These are phyloP conservation scores for Thunnus albacares DNA, from an alignment of 2,797 vertebrate genomes.

Conservation along the genomic window DNA sequence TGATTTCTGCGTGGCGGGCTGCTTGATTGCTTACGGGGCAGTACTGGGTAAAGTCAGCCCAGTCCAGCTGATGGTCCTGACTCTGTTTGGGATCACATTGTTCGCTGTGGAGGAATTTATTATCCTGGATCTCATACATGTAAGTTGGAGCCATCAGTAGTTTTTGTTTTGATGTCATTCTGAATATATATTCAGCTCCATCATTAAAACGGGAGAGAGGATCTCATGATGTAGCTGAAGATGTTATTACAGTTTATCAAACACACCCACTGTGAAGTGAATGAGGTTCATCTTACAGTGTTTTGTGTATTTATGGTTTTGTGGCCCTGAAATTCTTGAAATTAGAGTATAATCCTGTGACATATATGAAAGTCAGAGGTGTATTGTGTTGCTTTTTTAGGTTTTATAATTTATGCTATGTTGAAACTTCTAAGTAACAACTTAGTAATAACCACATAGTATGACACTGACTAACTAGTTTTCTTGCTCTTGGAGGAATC, in stretches of 20 bases:
- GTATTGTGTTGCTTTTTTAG: background rate
- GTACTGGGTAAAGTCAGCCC: constrained; percentile 96
- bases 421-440: background rate
- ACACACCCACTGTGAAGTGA: background rate
- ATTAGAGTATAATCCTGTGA: background rate
- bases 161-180: background rate
- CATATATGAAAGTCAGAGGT: background rate
- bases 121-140: constrained; percentile 90
- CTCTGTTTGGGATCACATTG: constrained; percentile 94
- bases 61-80: constrained; percentile 93
- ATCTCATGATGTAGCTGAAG: background rate
- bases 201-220: background rate
- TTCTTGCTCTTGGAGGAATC: background rate
- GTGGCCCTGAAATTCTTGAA: too few species aligned
- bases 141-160: constrained; percentile 76
- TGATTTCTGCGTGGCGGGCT: constrained; percentile 96
- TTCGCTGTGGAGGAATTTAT: constrained; percentile 95
- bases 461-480: background rate
- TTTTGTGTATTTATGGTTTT: background rate
- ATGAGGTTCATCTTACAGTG: background rate
- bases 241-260: background rate
- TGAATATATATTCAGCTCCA: background rate
- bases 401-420: background rate
- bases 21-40: constrained; percentile 95
- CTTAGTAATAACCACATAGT: background rate